Evolutionary conservation across 2,797 vertebrate genomes (phyloP), one percentile per base, ranked within the genome.

Genomic region (Thripadectes ignobilis): DNA sequence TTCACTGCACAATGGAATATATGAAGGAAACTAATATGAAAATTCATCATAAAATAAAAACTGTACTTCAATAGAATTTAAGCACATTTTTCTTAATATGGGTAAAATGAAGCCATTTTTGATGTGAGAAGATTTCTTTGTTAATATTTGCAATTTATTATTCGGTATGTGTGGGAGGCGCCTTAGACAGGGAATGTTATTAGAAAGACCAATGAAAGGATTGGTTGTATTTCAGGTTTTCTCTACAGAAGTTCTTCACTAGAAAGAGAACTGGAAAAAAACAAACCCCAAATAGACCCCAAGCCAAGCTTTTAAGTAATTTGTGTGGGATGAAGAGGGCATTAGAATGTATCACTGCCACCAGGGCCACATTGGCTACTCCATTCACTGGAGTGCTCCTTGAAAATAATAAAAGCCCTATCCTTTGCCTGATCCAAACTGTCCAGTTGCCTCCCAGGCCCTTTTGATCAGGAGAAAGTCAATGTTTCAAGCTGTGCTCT

Each of bases 391-490:
- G 61, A 27, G 66, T 88, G 61, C 52, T 91, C 92, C 96, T 91
- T 96, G 93, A 96, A 96, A 91, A 95, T 75, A 91, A 97, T 78
- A 96, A 96, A 97, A 96, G 46, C 55, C 7, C n/a, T 96, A 46
- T 85, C 69, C 84, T 95, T 68, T 89, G 95, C 92, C 85, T 97
- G 95, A 96, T 92, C 93, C 86, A 69, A 93, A 95, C 89, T 92
- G 73, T 93, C 96, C 94, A 74, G 52, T 95, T 95, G 88, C 92
- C 96, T 91, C 79, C 85, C 85, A 92, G 93, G 81, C 85, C 94
- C 92, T 97, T 98, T 97, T 97, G 96, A 97, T 98, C 91, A 95
- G 71, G 89, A 96, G 87, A 92, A 97, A 97, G 89, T 97, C 93
- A 85, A 27, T 61, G 65, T 96, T 97, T 97, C 97, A 97, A 92